Evolutionary conservation across 2,888 invertebrate genomes (phyloP), one percentile per base, ranked within the genome.

Genomic region (Nemotelus nigrinus): DNA sequence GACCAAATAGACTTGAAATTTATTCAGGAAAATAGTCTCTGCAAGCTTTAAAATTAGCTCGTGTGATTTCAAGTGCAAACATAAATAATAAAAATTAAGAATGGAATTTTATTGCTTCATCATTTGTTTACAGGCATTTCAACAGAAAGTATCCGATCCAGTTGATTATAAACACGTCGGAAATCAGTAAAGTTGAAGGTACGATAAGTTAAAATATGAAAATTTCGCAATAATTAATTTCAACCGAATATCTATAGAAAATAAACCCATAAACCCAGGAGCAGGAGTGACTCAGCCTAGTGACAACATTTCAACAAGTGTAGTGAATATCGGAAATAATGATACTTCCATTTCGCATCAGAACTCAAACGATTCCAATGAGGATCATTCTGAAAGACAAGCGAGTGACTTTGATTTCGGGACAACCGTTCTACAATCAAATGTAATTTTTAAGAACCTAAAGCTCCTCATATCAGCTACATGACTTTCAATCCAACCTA

Each of bases 61-160:
- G 25, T 25, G 25, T 25, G 25, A 25, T 25, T 25, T 25, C 25
- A 25, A 25, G 25, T 25, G 25, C 25, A 25, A 25, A 25, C 25
- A 25, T 25, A 25, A 25, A 7, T 2, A 2, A 53, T n/a, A n/a
- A 10, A 10, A 2, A 53, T 53, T 53, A 7, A 7, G 2, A n/a
- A 7, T 53, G 8, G 53, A 53, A 53, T 10, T n/a, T 53, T 10
- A 53, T 53, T 7, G 8, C 53, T 7, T 53, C n/a, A 2, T 60
- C 60, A 10, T 6, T 58, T n/a, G 25, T 3, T 39, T 43, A 1
- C 39, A 86, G 86, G 63, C 84, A 85, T 80, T 87, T 86, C 75
- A 87, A 85, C 81, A 85, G 87, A 48, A 87, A 87, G 80, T 87
- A 87, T 83, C 87, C 87, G 50, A 86, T 87, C 25, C 87, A 87